A percentile compares a stretch with the other conserved stretches of the same genome.
These are phyloP conservation scores for Crax fasciolata DNA, from an alignment of 2,797 vertebrate genomes.

Conservation along the genomic window DNA sequence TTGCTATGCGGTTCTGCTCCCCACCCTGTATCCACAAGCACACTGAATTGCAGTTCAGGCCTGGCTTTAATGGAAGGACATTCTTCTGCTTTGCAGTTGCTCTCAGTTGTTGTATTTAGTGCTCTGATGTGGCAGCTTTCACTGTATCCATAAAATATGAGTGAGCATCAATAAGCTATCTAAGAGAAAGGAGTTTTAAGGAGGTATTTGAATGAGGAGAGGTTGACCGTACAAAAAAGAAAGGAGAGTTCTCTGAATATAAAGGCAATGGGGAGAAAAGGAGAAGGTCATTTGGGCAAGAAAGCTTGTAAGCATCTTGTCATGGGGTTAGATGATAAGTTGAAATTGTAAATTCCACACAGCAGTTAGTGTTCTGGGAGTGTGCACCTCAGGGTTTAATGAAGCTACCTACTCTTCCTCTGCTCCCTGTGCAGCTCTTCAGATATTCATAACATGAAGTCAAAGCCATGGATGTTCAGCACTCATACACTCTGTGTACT, in stretches of 20 bases:
- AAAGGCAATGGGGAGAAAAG: background rate
- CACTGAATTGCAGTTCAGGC: background rate
- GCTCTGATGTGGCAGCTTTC: background rate
- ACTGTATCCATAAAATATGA: conserved; percentile 32
- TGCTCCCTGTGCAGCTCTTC: background rate
- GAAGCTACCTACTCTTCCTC: background rate
- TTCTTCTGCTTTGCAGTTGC: background rate
- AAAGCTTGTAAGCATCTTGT: background rate
- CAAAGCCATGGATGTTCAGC: rapidly evolving
- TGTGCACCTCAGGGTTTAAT: background rate
- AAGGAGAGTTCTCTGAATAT: background rate
- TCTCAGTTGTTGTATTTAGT: conserved; percentile 1
- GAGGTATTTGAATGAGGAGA: background rate
- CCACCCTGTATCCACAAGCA: background rate
- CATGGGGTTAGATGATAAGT: background rate
- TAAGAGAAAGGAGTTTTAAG: conserved; percentile 48
- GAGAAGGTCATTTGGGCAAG: background rate
- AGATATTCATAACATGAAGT: background rate
- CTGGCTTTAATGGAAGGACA: background rate
- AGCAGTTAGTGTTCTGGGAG: background rate
- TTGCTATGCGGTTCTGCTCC: background rate
- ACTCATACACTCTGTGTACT: background rate
- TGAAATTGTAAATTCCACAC: background rate
- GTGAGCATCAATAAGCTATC: background rate
- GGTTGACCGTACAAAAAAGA: background rate